These are phyloP conservation scores for Hylaeus volcanicus DNA, from an alignment of 1,140 invertebrate genomes.

Conservation along the genomic window DNA sequence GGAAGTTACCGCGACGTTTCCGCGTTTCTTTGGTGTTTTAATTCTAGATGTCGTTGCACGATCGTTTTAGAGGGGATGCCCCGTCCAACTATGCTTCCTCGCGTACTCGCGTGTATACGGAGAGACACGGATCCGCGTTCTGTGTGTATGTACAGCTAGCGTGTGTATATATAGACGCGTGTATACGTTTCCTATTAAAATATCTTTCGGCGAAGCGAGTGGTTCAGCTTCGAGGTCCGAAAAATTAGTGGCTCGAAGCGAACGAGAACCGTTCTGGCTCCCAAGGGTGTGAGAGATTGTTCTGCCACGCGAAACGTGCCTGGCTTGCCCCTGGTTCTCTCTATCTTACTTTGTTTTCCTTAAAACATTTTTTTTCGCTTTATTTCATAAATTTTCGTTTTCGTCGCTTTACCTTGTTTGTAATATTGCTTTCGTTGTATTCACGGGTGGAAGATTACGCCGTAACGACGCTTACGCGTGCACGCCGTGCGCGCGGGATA, in stretches of 20 bases:
- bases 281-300: not conserved
- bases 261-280: not conserved
- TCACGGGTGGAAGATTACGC: slow-evolving; percentile 75
- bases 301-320: not conserved
- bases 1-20: not conserved
- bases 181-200: slow-evolving; percentile 60
- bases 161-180: slow-evolving; percentile 25
- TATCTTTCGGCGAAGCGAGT: slow-evolving; percentile 54
- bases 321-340: slow-evolving; percentile 33
- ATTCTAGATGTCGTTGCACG: slow-evolving; percentile 72
- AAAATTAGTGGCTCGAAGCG: not conserved
- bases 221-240: not conserved
- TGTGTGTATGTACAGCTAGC: slow-evolving; percentile 2
- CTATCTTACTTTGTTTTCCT: slow-evolving; percentile 24
- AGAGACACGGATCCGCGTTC: not conserved
- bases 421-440: slow-evolving; percentile 81
- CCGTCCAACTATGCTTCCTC: slow-evolving; percentile 54
- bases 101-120: slow-evolving; percentile 24
- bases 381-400: not conserved
- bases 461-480: slow-evolving; percentile 3
- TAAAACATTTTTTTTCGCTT: slow-evolving; percentile 7
- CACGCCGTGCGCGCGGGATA: not conserved
- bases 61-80: slow-evolving; percentile 20
- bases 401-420: slow-evolving; percentile 74
- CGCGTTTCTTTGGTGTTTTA: slow-evolving; percentile 18